phyloP scores from a whole-genome alignment of 2,888 invertebrate species.

The Ormyrus nitidulus region DNA sequence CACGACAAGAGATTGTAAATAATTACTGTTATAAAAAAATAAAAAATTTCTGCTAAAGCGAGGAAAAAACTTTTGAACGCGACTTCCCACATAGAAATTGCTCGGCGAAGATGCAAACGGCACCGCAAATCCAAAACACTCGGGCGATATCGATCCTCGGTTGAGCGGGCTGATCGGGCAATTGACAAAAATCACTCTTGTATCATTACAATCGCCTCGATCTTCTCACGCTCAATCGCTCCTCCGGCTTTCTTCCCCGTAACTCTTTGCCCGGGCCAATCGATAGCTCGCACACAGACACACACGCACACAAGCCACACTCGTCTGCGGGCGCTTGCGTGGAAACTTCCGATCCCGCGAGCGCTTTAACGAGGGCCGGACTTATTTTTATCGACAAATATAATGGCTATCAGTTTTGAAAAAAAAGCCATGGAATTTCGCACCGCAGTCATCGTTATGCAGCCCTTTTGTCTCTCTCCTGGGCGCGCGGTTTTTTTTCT shows the following conservation, averaged over 20 bases:
- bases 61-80: slow-evolving; percentile 14
- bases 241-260: background rate
- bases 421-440: slow-evolving; percentile 13
- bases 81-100: slow-evolving; percentile 6
- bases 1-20: too few species aligned
- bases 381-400: slow-evolving; percentile 34
- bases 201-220: slow-evolving; percentile 25
- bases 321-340: background rate
- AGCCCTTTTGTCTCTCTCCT: slow-evolving; percentile 44
- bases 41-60: too few species aligned
- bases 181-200: slow-evolving; percentile 39
- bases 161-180: slow-evolving; percentile 32
- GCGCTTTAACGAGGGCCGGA: slow-evolving; percentile 38
- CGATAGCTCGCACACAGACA: too few species aligned
- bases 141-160: background rate
- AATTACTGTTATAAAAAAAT: too few species aligned
- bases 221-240: slow-evolving; percentile 38
- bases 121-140: background rate
- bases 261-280: too few species aligned
- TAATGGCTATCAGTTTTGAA: slow-evolving; percentile 23
- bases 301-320: background rate
- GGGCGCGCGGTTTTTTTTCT: background rate
- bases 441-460: slow-evolving; percentile 42
- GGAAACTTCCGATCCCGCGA: slow-evolving; percentile 21
- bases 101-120: slow-evolving; percentile 6